Percentiles rank a stretch among this genome's conserved stretches.
These are phyloP conservation scores for Carpatolechia fugitivella DNA, from an alignment of 2,888 invertebrate genomes.

Conservation along the genomic window DNA sequence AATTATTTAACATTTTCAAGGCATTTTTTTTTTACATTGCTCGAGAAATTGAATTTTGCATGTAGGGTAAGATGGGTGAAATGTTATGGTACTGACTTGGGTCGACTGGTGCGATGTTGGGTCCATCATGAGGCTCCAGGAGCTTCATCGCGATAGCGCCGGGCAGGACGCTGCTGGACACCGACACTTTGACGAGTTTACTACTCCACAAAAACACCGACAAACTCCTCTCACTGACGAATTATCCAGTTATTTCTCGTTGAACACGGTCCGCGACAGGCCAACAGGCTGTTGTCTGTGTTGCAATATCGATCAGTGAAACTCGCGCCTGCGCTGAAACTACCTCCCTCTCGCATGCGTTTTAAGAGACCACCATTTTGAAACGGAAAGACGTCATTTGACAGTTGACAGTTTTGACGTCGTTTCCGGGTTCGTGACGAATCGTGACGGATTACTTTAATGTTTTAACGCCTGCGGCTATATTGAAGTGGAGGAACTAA, in stretches of 20 bases:
- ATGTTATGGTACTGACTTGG: conserved; percentile 57
- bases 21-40: background rate
- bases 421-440: conserved; percentile 18
- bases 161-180: conserved; percentile 65
- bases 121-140: conserved; percentile 76
- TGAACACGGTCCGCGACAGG: conserved; percentile 44
- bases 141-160: conserved; percentile 74
- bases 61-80: background rate
- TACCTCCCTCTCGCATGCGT: conserved; percentile 31
- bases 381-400: conserved; percentile 66
- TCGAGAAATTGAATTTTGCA: background rate
- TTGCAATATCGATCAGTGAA: conserved; percentile 66
- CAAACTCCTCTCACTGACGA: conserved; percentile 31
- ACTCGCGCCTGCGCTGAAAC: background rate
- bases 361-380: conserved; percentile 35
- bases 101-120: conserved; percentile 78
- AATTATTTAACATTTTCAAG: background rate
- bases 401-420: conserved; percentile 50
- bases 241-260: background rate
- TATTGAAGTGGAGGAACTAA: background rate
- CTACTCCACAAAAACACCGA: conserved; percentile 38
- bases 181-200: conserved; percentile 66
- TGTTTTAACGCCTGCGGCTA: background rate
- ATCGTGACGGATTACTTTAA: conserved; percentile 8
- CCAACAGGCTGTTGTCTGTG: conserved; percentile 71